Base-by-base conservation (phyloP, 2,888 invertebrate genomes). In the Cheilosia urbana region DNA sequence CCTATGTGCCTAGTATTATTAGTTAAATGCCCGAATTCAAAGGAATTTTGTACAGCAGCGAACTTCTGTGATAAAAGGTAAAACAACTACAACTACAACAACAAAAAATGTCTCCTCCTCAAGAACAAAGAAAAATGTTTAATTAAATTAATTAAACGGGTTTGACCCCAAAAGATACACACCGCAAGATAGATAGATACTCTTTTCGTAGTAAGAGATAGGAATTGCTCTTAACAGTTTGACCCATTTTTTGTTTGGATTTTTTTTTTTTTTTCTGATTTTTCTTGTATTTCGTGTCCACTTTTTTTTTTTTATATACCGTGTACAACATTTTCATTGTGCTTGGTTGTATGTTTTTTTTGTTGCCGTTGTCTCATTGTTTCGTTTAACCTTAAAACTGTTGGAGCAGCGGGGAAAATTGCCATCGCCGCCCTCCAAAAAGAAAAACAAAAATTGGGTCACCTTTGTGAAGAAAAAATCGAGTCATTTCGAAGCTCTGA, bases 61-160 rank as follows among this genome's bases (percentile, higher is more conserved):
- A 91, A 90, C 90, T 91, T 91, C 91, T 91, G 91, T 91, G 91
- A 91, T 91, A 91, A 91, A 91, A 91, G 91, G 91, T 91, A 91
- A 81, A 72, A 17, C 45, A 17, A 45, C 6, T 15, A 15, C 42
- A 45, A 45, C n/a, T 17, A 45, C 15, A 9, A 47, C n/a, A 0
- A 17, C 0, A 45, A 7, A 30, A 45, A 2, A 55, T 30, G 24
- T 27, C 19, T 65, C 57, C 47, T 17, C 47, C 19, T 55, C 27
- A 45, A 15, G n/a, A 42, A 24, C 40, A n/a, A 60, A 42, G 13
- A 37, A 9, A 15, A 58, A 68, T 40, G 72, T 68, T 68, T 68
- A 79, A 78, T 73, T 55, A 49, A 78, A 73, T 73, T 73, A 78
- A 83, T 83, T 83, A 66, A 62, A 73, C 62, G 62, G 73, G 73